phyloP scores from a whole-genome alignment of 2,797 vertebrate genomes.

The Mormyrus proboscirostris region DNA sequence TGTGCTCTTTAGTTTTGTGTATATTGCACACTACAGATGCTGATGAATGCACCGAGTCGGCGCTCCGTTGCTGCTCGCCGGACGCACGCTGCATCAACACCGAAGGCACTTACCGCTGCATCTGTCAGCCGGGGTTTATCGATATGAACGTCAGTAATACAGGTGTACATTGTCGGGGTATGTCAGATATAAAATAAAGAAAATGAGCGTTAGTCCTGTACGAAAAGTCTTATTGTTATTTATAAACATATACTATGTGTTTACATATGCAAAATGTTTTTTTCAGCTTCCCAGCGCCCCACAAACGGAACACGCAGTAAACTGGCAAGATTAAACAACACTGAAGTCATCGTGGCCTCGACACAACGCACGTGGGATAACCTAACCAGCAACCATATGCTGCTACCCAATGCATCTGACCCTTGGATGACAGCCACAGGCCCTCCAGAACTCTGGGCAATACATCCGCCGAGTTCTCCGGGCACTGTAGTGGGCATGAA shows the following conservation, averaged over 20 bases:
- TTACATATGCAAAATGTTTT: background rate
- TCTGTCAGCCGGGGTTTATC: slow-evolving; percentile 44
- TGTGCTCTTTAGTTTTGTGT: too few relatives aligned
- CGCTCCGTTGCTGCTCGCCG: slow-evolving; percentile 49
- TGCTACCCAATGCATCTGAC: background rate
- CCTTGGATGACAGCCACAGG: background rate
- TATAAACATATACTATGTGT: background rate
- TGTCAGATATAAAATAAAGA: background rate
- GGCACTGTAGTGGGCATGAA: background rate
- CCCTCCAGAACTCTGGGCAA: background rate
- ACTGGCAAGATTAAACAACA: background rate
- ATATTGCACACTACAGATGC: slow-evolving; percentile 47
- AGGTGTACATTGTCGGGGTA: slow-evolving; percentile 51
- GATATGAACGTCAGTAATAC: slow-evolving; percentile 42
- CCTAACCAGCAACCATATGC: background rate
- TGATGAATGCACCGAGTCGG: slow-evolving; percentile 51
- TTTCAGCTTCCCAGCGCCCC: background rate
- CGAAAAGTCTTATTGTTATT: background rate
- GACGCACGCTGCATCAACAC: slow-evolving; percentile 54
- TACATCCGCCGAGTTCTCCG: background rate
- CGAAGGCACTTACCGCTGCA: slow-evolving; percentile 54
- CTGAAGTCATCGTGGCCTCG: background rate
- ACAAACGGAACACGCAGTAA: background rate
- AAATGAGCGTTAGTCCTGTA: background rate
- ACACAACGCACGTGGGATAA: background rate